Evolutionary conservation across 2,888 invertebrate species (phyloP), one percentile per base, ranked within the genome.

Genomic region (Lasioglossum pauxillum): DNA sequence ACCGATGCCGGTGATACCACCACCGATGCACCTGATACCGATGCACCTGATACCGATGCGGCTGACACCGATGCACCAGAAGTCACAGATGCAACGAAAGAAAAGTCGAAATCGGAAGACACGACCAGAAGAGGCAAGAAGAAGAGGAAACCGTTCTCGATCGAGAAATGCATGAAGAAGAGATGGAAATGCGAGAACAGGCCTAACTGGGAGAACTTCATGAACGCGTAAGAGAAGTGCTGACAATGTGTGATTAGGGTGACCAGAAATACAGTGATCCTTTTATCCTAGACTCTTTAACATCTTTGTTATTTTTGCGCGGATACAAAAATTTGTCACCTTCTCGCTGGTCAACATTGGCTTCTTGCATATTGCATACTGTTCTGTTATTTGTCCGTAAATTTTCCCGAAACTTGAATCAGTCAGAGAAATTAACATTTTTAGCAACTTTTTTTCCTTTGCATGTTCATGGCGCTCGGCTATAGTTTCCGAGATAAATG

Each of bases 201-300:
- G n/a, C 85, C 93, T 0, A 78, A 90, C 31, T 93, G 93, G 93
- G 86, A 89, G 14, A 74, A 87, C 71, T 93, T 91, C 67, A 88
- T 91, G 89, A 91, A 92, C 49, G 80, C 88, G 94, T 94, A 87
- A 91, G 89, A 31, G 8, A 64, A 64, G 5, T 8, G 23, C 53
- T 53, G 7, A 19, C 16, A 16, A 46, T 46, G 16, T 16, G 5
- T 49, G 49, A 19, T 49, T 49, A 49, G 19, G 19, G 19, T 49
- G 19, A 19, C 19, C 19, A 19, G 7, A 49, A 5, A 46, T 46
- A 16, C 46, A 46, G 16, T 46, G 16, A 16, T 46, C 16, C 46
- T 46, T 5, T 46, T 16, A 46, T 46, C 41, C 41, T 12, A 44
- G 41, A 44, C 41, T 44, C 16, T 44, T 44, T 44, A 16, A 46